Base-by-base conservation (phyloP, 2,888 invertebrate genomes). In the Idaea aversata region DNA sequence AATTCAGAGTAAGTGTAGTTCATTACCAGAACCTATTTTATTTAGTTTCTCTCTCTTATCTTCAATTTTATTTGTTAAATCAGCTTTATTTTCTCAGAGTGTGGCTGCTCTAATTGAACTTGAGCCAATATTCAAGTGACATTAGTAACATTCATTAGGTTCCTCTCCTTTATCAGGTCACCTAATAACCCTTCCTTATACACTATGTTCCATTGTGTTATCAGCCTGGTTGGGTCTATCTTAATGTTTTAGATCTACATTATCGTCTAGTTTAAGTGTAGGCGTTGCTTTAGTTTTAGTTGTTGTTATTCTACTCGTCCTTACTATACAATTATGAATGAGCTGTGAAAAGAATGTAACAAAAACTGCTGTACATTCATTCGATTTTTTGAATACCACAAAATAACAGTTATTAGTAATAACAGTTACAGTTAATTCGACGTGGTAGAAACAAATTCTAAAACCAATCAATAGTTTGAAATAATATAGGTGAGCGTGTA, bases 151-250 rank as follows among this genome's bases (percentile, higher is more conserved):
- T 10, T 47, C 13, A 47, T 13, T 47, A 10, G 47, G 6, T 47
- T 47, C 47, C 47, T 47, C 13, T 47, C 47, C 47, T 47, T 47
- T 47, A 47, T 47, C 47, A 47, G 13, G 47, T 47, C 47, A 47
- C 47, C 47, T 47, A 47, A 47, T 47, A 47, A 47, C 47, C 6
- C 47, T 47, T 47, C 10, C 47, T 47, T 10, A 47, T 47, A 47
- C 47, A 47, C 47, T 47, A 13, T 47, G 13, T 13, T 10, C 47
- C 13, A 47, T 47, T 47, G 47, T 47, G 47, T 47, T 13, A 47
- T 47, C 10, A 47, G 47, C 47, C 47, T 47, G 5, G 63, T 72
- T 76, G 76, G 64, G 70, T 76, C 67, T 65, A 63, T 62, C 62
- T 7, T 59, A 15, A 59, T 16, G 59, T 59, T n/a, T 16, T 16